These are phyloP conservation scores for Drosophila acutilabella DNA, from an alignment of 2,888 invertebrate species.

Conservation along the genomic window DNA sequence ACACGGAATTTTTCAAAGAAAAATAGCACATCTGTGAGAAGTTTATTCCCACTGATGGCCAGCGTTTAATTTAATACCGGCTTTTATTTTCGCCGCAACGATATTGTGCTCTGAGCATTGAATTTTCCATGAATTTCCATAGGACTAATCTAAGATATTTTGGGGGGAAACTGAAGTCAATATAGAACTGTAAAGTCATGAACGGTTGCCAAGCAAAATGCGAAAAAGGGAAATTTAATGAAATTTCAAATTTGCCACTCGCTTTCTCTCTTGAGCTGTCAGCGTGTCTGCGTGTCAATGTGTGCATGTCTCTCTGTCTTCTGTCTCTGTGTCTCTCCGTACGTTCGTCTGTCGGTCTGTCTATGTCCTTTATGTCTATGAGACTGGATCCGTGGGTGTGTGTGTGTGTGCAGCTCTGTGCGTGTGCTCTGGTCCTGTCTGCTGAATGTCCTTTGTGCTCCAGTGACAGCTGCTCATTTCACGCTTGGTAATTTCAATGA, in stretches of 20 bases:
- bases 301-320: slow-evolving; percentile 13
- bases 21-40: slow-evolving; percentile 13
- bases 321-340: slow-evolving; percentile 1
- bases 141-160: neutral
- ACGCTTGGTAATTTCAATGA: slow-evolving; percentile 80
- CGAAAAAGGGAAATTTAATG: slow-evolving; percentile 74
- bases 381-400: neutral
- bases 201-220: slow-evolving; percentile 27
- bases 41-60: slow-evolving; percentile 37
- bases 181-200: slow-evolving; percentile 28
- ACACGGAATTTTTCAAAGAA: slow-evolving; percentile 19
- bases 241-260: slow-evolving; percentile 79
- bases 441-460: slow-evolving; percentile 66
- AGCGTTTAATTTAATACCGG: slow-evolving; percentile 68
- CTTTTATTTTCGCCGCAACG: slow-evolving; percentile 39
- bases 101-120: slow-evolving; percentile 13
- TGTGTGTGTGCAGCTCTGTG: slow-evolving; percentile 9
- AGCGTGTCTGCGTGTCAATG: slow-evolving; percentile 24
- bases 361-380: slow-evolving; percentile 11
- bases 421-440: slow-evolving; percentile 44
- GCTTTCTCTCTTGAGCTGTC: slow-evolving; percentile 62
- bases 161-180: slow-evolving; percentile 24
- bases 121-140: slow-evolving; percentile 15
- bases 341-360: slow-evolving; percentile 16
- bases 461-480: slow-evolving; percentile 80